A percentile compares a stretch with the other conserved stretches of the same genome.
These are phyloP conservation scores for Drosophila biarmipes DNA, from an alignment of 1,140 invertebrate genomes.

Conservation along the genomic window DNA sequence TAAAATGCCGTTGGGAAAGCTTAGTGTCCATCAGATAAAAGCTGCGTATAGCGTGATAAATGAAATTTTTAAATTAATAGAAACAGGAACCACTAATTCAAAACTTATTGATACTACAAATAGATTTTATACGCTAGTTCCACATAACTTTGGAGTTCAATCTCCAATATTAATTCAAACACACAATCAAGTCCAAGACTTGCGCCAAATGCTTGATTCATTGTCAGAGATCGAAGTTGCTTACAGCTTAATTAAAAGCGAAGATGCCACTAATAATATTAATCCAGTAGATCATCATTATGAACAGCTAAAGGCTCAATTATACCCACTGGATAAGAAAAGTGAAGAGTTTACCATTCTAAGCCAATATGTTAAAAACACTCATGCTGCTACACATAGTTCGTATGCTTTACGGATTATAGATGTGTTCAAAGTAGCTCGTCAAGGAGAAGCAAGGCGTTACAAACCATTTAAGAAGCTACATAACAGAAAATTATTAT, in stretches of 20 bases:
- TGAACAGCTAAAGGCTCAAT: constrained; percentile 93
- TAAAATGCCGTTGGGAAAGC: constrained; percentile 98
- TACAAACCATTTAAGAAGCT: constrained; percentile 94
- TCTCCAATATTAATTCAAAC: constrained; percentile 93
- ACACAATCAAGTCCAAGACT: constrained; percentile 91
- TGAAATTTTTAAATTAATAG: constrained; percentile 90
- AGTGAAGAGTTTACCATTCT: constrained; percentile 92
- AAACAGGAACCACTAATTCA: constrained; percentile 85
- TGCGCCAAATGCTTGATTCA: constrained; percentile 96
- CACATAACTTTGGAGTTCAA: constrained; percentile 96
- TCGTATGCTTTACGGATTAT: constrained; percentile 91
- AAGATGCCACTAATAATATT: constrained; percentile 84
- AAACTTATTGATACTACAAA: constrained; percentile 94
- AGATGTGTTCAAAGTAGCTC: constrained; percentile 90
- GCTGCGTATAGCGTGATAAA: constrained; percentile 93
- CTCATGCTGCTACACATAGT: constrained; percentile 93
- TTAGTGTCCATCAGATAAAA: constrained; percentile 96
- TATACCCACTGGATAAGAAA: constrained; percentile 90
- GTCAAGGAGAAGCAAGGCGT: constrained; percentile 92
- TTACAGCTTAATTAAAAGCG: constrained; percentile 92
- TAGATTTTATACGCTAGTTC: constrained; percentile 96
- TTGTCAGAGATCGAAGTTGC: constrained; percentile 97
- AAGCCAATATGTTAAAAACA: constrained; percentile 92
- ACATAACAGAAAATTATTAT: constrained; percentile 94
- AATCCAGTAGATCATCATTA: constrained; percentile 95